Conservation (phyloP, 2,113 vertebrate genomes). For the Hylia prasina region DNA sequence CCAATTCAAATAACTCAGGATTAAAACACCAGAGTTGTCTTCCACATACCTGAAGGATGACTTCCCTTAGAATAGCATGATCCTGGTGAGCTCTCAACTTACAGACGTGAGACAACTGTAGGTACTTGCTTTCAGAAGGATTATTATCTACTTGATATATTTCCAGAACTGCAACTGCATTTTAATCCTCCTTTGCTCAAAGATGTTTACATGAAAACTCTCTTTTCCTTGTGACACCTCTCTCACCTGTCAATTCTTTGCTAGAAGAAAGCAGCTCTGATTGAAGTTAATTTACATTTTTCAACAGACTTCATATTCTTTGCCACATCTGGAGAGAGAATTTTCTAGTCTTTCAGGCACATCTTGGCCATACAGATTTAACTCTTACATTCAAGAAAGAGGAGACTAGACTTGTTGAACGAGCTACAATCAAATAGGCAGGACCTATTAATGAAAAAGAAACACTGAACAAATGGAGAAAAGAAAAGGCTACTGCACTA, state of each 20-base stretch:
- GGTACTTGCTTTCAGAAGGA: neutral
- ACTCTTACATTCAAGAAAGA: neutral
- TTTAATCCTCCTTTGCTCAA: neutral
- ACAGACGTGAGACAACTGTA: neutral
- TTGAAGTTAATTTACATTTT: neutral
- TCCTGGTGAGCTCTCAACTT: neutral
- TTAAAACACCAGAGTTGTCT: neutral
- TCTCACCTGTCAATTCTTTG: neutral
- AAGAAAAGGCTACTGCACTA: neutral
- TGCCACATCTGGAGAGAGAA: neutral
- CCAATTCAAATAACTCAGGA: neutral
- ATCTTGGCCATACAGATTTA: neutral
- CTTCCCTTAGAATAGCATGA: neutral
- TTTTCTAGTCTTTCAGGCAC: neutral
- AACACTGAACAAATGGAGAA: neutral
- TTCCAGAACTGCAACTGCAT: neutral
- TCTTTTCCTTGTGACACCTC: neutral
- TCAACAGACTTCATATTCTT: neutral
- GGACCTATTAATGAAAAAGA: neutral
- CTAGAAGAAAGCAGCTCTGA: neutral
- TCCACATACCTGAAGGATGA: neutral
- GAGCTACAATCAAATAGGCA: neutral
- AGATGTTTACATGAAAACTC: neutral
- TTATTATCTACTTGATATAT: neutral
- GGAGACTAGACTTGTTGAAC: neutral